Evolutionary conservation across 2,888 invertebrate species (phyloP).

Genomic region (Cephus pygmeus): DNA sequence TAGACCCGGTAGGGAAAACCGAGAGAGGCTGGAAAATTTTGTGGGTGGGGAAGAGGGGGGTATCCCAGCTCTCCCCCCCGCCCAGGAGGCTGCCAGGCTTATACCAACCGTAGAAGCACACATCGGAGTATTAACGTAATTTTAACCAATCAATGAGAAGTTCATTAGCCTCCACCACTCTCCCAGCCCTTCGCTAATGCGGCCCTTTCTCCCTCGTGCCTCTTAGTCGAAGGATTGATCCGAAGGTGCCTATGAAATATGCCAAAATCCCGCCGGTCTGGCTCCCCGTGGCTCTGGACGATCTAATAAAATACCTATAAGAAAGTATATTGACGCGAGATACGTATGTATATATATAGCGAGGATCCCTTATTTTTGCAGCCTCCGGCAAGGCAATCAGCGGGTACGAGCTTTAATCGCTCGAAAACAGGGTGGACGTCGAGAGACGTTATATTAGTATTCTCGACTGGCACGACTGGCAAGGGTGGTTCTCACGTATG

Average conservation of each 20-base stretch:
- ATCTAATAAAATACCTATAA: neutral
- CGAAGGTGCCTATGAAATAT: neutral
- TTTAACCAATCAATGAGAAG: constrained; percentile 65
- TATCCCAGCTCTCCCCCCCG: neutral
- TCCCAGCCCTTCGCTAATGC: constrained; percentile 18
- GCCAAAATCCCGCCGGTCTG: neutral
- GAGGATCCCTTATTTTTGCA: constrained; percentile 1
- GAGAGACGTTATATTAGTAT: constrained; percentile 34
- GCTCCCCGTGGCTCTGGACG: neutral
- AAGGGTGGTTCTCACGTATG: constrained; percentile 53
- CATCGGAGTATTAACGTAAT: constrained; percentile 63
- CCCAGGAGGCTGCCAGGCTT: constrained; percentile 38
- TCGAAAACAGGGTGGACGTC: constrained; percentile 25
- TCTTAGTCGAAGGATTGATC: constrained; percentile 17
- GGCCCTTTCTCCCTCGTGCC: constrained; percentile 14
- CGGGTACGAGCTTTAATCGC: constrained; percentile 15
- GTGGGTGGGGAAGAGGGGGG: neutral
- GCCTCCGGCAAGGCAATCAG: neutral
- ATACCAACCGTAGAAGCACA: constrained; percentile 52
- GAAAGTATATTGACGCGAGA: neutral
- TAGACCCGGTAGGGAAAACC: neutral
- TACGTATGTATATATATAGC: neutral
- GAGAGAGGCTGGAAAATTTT: neutral
- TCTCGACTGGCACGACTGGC: constrained; percentile 25
- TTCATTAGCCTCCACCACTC: constrained; percentile 57